Conservation (phyloP, 2,113 vertebrate genomes). For the Pygathrix nemaeus region DNA sequence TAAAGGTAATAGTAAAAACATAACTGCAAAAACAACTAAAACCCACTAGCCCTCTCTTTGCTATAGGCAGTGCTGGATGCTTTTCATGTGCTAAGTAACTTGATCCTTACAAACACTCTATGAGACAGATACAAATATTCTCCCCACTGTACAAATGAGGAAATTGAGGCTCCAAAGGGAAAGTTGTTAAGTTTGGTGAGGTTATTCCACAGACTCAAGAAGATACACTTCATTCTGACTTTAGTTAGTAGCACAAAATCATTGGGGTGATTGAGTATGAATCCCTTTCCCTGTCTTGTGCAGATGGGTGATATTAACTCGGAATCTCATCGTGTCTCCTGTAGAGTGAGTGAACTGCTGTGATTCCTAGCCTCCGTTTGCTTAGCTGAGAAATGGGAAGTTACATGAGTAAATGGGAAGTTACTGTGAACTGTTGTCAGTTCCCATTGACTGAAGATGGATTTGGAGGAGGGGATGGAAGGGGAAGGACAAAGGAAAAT, state of each 20-base stretch:
- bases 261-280: no score
- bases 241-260: not conserved
- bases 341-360: not conserved
- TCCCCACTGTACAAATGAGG: not conserved
- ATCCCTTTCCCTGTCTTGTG: not conserved
- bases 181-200: constrained; percentile 76
- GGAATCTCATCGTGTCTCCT: not conserved
- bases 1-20: not conserved
- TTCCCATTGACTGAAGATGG: not conserved
- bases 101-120: not conserved
- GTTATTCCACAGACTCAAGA: constrained; percentile 83
- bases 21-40: not conserved
- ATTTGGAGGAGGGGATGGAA: not conserved
- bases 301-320: not conserved
- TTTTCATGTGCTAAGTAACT: not conserved
- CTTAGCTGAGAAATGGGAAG: not conserved
- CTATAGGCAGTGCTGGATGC: not conserved
- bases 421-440: not conserved
- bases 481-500: not conserved
- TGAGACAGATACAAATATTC: not conserved
- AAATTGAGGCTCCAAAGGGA: not conserved
- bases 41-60: not conserved
- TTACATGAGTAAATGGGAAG: not conserved
- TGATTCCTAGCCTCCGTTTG: not conserved
- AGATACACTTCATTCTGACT: not conserved